phyloP scores from a whole-genome alignment of 2,888 invertebrate genomes.

The Anoplius nigerrimus region DNA sequence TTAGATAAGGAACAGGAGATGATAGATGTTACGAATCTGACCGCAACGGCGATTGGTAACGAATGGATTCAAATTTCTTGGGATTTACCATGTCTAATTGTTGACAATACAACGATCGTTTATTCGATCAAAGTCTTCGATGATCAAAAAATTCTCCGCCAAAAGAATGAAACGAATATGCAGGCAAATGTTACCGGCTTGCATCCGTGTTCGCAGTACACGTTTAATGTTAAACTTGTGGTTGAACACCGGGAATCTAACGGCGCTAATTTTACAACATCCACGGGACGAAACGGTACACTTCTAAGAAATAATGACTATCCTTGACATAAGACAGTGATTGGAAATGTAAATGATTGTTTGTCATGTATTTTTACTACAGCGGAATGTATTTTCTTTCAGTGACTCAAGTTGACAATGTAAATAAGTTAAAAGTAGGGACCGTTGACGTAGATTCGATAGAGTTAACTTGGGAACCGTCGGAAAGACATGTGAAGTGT shows the following conservation, averaged over 20 bases:
- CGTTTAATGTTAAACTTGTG: conserved; percentile 42
- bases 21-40: conserved; percentile 33
- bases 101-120: conserved; percentile 12
- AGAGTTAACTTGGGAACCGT: conserved; percentile 37
- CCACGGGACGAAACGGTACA: conserved; percentile 41
- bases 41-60: not conserved
- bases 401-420: conserved; percentile 38
- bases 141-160: conserved; percentile 7
- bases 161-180: conserved; percentile 1
- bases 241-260: conserved; percentile 8
- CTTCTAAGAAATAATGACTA: not conserved
- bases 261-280: conserved; percentile 10
- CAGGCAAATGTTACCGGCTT: conserved; percentile 40
- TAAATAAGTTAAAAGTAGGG: conserved; percentile 19
- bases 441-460: conserved; percentile 9
- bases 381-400: not conserved
- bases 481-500: conserved; percentile 33
- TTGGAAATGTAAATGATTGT: not conserved
- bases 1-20: conserved; percentile 4
- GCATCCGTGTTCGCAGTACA: conserved; percentile 52
- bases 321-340: not conserved
- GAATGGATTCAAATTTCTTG: conserved; percentile 49
- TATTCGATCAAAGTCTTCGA: conserved; percentile 38
- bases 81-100: conserved; percentile 28
- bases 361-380: not conserved